Evolutionary conservation across 2,888 invertebrate genomes (phyloP), one percentile per base, ranked within the genome.

Genomic region (Pristionchus maxplancki): DNA sequence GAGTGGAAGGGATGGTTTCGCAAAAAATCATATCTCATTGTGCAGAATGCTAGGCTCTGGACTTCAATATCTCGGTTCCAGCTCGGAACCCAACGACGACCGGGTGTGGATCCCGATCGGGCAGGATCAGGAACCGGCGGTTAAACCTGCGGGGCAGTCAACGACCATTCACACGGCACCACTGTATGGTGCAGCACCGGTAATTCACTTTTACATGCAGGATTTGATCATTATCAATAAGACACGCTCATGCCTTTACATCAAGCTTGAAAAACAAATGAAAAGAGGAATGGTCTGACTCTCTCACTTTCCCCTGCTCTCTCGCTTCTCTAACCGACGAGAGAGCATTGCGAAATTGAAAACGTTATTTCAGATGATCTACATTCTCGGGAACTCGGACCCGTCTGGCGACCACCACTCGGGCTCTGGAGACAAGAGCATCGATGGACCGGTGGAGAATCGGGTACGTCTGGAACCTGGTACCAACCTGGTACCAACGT

Each of bases 31-130:
- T 8, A 11, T 50, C 20, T 20, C 20, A 17, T 20, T 50, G 3
- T n/a, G n/a, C n/a, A n/a, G n/a, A n/a, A n/a, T n/a, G n/a, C n/a
- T n/a, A n/a, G n/a, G n/a, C n/a, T n/a, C n/a, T n/a, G n/a, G n/a
- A n/a, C n/a, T n/a, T n/a, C n/a, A n/a, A n/a, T n/a, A n/a, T n/a
- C n/a, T n/a, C 20, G 24, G 13, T 37, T 24, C 24, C 40, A 74
- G 40, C 44, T 48, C 44, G n/a, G 44, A n/a, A 13, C n/a, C 78
- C 4, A 53, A n/a, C 24, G 44, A 53, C 4, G 82, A 53, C 53
- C 82, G 82, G 34, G 24, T 13, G 50, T 83, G 82, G 82, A 24
- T 83, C 5, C 82, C 82, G 20, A 83, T 83, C 53, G 82, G 82
- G 9, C 40, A 31, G 11, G 82, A 83, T 15, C 82, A 34, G 34